Conservation (phyloP, 2,888 invertebrate species). For the Nysson spinosus region DNA sequence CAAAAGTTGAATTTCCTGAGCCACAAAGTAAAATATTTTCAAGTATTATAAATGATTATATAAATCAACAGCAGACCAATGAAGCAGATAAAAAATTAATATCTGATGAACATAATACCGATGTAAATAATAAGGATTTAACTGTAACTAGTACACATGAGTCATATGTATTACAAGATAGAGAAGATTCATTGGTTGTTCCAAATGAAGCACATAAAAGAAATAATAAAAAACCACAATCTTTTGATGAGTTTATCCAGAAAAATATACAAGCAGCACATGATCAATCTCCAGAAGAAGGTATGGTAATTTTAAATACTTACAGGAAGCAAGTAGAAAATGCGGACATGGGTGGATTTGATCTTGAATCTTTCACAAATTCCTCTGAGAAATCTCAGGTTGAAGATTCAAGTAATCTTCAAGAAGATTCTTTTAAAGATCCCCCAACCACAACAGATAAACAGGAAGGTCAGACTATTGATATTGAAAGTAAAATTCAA, state of each 20-base stretch:
- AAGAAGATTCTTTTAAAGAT: too few species aligned
- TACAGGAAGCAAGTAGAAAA: constrained; percentile 17
- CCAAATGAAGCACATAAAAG: neutral
- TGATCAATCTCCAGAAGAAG: constrained; percentile 24
- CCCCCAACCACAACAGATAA: too few species aligned
- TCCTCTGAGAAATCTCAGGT: too few species aligned
- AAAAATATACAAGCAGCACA: constrained; percentile 7
- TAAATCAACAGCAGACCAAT: constrained; percentile 3
- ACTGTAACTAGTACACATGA: too few species aligned
- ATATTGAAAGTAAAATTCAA: too few species aligned
- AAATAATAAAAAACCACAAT: neutral
- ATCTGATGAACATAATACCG: neutral
- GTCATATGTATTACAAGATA: neutral
- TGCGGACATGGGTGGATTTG: neutral
- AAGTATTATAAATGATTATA: constrained; percentile 42
- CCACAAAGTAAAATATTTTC: constrained; percentile 59
- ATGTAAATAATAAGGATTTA: constrained; percentile 38
- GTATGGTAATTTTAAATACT: constrained; percentile 1
- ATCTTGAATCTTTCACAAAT: neutral
- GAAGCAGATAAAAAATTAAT: neutral
- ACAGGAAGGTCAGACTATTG: too few species aligned
- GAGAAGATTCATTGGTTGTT: neutral
- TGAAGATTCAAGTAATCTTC: too few species aligned
- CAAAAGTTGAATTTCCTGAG: constrained; percentile 63
- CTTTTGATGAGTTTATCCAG: constrained; percentile 38